Conservation (phyloP, 64 coral and sea anemone species). For the Pocillopora verrucosa region DNA sequence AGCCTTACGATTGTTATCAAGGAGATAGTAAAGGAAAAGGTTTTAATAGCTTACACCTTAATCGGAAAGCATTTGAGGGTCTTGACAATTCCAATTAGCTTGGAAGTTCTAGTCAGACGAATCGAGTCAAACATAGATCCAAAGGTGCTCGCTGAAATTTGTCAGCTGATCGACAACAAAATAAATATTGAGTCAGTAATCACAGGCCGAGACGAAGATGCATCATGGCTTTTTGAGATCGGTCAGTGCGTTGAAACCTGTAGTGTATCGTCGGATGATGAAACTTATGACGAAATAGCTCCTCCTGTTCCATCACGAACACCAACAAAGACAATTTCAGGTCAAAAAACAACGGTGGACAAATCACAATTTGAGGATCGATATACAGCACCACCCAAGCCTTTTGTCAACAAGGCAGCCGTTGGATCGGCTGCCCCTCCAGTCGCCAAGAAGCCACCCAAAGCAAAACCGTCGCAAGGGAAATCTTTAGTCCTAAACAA, state of each 20-base stretch:
- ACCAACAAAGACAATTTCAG: background rate
- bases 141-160: background rate
- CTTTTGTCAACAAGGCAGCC: background rate
- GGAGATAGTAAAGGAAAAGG: slow-evolving; percentile 7
- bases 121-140: background rate
- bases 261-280: background rate
- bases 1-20: background rate
- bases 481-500: too few species aligned
- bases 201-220: background rate
- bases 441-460: background rate
- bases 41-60: slow-evolving; percentile 1
- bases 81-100: background rate
- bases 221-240: slow-evolving; percentile 13
- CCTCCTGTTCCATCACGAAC: slow-evolving; percentile 13
- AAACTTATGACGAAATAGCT: background rate
- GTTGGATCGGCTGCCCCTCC: background rate
- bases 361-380: background rate
- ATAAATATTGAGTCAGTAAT: background rate
- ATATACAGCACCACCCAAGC: background rate
- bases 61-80: background rate
- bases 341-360: background rate
- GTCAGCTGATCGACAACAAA: background rate
- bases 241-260: background rate
- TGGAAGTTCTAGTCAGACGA: background rate
- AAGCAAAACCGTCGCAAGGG: too few species aligned